Percentiles rank a stretch among this genome's conserved stretches.
Evolutionary conservation across 2,888 invertebrate genomes (phyloP).

Genomic region (Melanostoma scalare): DNA sequence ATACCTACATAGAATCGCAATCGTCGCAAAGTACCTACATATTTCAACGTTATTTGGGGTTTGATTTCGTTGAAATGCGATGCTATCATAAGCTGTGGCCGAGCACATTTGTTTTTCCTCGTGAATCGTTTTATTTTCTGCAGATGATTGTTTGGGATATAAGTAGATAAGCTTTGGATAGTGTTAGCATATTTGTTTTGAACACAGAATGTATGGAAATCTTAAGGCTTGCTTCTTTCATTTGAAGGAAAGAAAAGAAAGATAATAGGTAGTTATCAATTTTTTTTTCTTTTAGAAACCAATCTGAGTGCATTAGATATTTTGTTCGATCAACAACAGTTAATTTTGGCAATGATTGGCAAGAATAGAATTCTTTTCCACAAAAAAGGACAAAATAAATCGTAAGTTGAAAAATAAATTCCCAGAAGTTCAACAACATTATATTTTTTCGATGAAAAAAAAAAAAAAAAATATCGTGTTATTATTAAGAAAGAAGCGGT

Average conservation of each 20-base stretch:
- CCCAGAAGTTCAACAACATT: not conserved
- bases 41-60: slow-evolving; percentile 44
- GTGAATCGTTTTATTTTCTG: slow-evolving; percentile 3
- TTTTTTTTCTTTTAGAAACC: too few relatives aligned
- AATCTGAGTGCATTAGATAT: too few relatives aligned
- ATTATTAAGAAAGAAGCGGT: slow-evolving; percentile 23
- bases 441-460: not conserved
- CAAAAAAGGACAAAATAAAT: too few relatives aligned
- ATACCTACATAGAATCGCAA: not conserved
- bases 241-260: too few relatives aligned
- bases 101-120: not conserved
- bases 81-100: slow-evolving; percentile 36
- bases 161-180: not conserved
- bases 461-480: not conserved
- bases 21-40: slow-evolving; percentile 6
- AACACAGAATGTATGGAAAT: too few relatives aligned
- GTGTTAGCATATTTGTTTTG: too few relatives aligned
- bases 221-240: too few relatives aligned
- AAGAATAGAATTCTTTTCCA: too few relatives aligned
- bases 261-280: too few relatives aligned
- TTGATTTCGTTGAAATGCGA: slow-evolving; percentile 59
- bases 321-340: too few relatives aligned
- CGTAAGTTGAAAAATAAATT: not conserved
- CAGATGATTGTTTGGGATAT: not conserved
- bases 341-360: too few relatives aligned